Evolutionary conservation across 2,113 vertebrate species (phyloP).

Genomic region (Procavia capensis): DNA sequence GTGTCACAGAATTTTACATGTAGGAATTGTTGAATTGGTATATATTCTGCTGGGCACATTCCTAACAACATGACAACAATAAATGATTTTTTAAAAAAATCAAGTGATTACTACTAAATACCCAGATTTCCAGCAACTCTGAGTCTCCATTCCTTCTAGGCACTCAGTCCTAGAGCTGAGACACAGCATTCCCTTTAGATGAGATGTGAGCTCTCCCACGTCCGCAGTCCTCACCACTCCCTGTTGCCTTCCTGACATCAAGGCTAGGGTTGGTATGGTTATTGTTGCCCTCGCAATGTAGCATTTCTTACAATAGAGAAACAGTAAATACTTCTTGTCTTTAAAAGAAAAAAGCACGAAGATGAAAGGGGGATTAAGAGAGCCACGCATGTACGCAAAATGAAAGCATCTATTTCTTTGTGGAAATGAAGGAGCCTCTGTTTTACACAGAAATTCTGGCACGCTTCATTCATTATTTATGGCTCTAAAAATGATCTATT

Average conservation of each 20-base stretch:
- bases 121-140: not conserved
- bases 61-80: too few species aligned
- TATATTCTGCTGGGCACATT: too few species aligned
- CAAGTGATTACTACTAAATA: not conserved
- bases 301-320: not conserved
- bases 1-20: too few species aligned
- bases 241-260: not conserved
- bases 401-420: not conserved
- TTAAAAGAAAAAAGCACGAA: not conserved
- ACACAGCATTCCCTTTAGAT: fast-evolving
- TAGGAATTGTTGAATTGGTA: too few species aligned
- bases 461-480: not conserved
- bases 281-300: not conserved
- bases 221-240: not conserved
- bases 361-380: not conserved
- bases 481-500: not conserved
- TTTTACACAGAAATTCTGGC: not conserved
- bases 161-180: not conserved
- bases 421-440: not conserved
- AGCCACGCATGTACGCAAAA: not conserved
- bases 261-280: fast-evolving
- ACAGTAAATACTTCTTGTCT: fast-evolving
- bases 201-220: fast-evolving
- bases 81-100: too few species aligned
- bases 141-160: not conserved